A percentile compares a stretch with the other conserved stretches of the same genome.
Evolutionary conservation across 1,140 invertebrate species (phyloP).

Genomic region (Centruroides sculpturatus): DNA sequence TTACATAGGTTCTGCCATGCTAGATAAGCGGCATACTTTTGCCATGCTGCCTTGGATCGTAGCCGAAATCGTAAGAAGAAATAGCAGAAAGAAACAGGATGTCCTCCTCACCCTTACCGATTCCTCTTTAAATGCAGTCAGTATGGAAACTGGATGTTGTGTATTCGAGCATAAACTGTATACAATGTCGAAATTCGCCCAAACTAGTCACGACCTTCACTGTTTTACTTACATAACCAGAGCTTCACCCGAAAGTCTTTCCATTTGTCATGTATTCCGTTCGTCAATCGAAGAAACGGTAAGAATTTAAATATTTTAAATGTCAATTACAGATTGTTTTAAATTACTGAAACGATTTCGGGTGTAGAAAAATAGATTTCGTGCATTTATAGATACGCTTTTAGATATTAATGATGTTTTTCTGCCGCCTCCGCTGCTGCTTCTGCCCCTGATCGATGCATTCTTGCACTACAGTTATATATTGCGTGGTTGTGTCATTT

Average conservation of each 20-base stretch:
- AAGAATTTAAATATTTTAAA: constrained; percentile 14
- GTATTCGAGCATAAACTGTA: constrained; percentile 28
- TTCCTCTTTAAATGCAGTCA: constrained; percentile 15
- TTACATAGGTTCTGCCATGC: constrained; percentile 17
- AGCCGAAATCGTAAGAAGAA: constrained; percentile 28
- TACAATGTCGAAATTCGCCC: constrained; percentile 27
- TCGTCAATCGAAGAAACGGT: constrained; percentile 26
- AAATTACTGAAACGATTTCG: too few relatives aligned
- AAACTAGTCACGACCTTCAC: constrained; percentile 26
- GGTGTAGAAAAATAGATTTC: too few relatives aligned
- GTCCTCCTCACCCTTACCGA: constrained; percentile 21
- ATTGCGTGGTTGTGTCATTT: too few relatives aligned
- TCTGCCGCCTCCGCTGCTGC: too few relatives aligned
- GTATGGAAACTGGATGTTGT: constrained; percentile 11
- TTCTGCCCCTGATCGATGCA: too few relatives aligned
- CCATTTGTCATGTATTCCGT: constrained; percentile 30
- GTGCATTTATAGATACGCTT: too few relatives aligned
- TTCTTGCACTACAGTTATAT: too few relatives aligned
- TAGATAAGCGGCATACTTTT: constrained; percentile 24
- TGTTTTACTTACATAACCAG: constrained; percentile 30
- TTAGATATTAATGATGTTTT: too few relatives aligned
- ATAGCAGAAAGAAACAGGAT: constrained; percentile 21
- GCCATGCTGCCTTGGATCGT: constrained; percentile 32
- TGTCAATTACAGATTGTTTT: too few relatives aligned
- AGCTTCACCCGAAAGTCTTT: constrained; percentile 22